Percentiles rank a stretch among this genome's conserved stretches.
phyloP scores from a whole-genome alignment of 1,140 invertebrate genomes.

The Doryteuthis pealeii region DNA sequence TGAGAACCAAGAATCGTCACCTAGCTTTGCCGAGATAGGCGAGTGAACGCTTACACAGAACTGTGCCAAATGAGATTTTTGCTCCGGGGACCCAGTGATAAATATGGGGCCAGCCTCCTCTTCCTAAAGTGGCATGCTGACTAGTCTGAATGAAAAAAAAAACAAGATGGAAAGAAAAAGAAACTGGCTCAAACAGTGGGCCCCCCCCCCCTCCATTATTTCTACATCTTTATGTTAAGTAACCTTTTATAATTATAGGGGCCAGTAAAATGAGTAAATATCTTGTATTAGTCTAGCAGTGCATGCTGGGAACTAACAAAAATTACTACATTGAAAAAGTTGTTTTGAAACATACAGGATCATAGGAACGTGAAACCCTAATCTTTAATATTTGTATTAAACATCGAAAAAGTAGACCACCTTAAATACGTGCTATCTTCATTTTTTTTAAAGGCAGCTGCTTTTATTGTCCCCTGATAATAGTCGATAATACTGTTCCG shows the following conservation, averaged over 20 bases:
- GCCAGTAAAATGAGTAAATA: not conserved
- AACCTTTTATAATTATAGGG: not conserved
- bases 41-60: not conserved
- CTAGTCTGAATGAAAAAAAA: constrained; percentile 1
- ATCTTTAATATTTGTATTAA: not conserved
- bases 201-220: not conserved
- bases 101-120: not conserved
- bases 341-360: not conserved
- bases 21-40: not conserved
- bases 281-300: not conserved
- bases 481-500: no score
- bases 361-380: not conserved
- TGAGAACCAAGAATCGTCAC: not conserved
- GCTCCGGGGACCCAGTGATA: constrained; percentile 6
- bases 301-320: not conserved
- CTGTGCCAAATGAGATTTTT: constrained; percentile 10
- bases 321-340: not conserved
- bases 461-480: no score
- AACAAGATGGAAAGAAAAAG: no score
- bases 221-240: not conserved
- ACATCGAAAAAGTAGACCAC: not conserved
- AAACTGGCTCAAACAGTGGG: not conserved
- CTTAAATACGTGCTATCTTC: no score
- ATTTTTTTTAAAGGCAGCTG: no score
- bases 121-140: not conserved